Base-by-base conservation (phyloP, 2,113 vertebrate genomes). In the Gallinago paraguaiae region DNA sequence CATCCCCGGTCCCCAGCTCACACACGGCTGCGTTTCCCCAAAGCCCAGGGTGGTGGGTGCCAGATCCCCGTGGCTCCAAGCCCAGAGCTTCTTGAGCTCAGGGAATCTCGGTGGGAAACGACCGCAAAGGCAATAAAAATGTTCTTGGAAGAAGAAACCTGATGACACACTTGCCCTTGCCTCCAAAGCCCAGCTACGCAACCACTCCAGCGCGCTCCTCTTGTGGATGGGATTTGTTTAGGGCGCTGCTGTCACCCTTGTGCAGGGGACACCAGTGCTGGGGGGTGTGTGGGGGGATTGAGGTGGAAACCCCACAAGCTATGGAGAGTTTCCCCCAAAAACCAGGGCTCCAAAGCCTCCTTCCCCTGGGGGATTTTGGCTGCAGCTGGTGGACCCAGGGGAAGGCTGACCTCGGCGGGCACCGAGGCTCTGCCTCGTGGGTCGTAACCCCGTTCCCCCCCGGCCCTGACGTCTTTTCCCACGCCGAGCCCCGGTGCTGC, bases 401-500 rank as follows among this genome's bases (percentile, higher is more conserved):
- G 39, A 7, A 53, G 1, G 45, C 45, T 94, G 95, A 88, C 86
- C 92, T 54, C 5, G 0, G 24, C 13, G 1, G 81, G 23, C 68
- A 70, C 39, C 2, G 1, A 60, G 75, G 83, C 65, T 85, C 82
- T 85, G 92, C 78, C 78, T 83, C 9, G 0, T 0, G 56, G 91
- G 86, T 92, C 71, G 30, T 78, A 82, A 57, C 35, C 53, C 31
- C 14, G 3, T 14, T 72, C 20, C n/a, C 48, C 48, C 51, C 31
- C 46, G 0, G 28, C 61, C 94, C 71, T 95, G 95, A 96, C 96
- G 95, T 96, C 93, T 75, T 82, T 96, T 97, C 96, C 96, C 96
- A 96, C 83, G 87, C 90, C 2, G 23, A 53, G 8, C n/a, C 61
- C 35, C 0, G 3, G 37, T 24, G 35, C 96, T 98, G 94, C 95